These are phyloP conservation scores for Mylabris sibirica DNA, from an alignment of 2,888 invertebrate species.

Conservation along the genomic window DNA sequence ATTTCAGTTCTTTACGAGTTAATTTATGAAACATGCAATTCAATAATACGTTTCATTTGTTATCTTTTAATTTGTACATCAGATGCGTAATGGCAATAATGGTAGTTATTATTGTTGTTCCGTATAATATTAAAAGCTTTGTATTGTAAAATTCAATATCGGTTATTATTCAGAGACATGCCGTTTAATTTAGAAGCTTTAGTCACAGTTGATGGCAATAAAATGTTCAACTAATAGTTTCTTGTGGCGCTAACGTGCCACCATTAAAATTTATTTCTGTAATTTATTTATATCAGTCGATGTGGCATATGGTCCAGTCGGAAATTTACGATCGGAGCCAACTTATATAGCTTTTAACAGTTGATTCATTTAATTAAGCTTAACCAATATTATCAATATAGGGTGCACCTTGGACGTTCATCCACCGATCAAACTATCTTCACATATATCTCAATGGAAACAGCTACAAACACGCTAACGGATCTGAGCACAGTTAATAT, in stretches of 20 bases:
- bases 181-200: slow-evolving; percentile 37
- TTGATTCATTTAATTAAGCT: slow-evolving; percentile 27
- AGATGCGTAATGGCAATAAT: background rate
- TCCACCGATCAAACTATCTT: background rate
- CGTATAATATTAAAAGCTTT: background rate
- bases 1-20: background rate
- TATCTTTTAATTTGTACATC: background rate
- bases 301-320: slow-evolving; percentile 51
- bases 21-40: slow-evolving; percentile 19
- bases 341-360: slow-evolving; percentile 31
- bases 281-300: slow-evolving; percentile 52
- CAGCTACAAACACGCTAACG: too few relatives aligned
- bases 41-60: slow-evolving; percentile 11
- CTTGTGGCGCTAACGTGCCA: slow-evolving; percentile 50
- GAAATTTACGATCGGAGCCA: slow-evolving; percentile 28
- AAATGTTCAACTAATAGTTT: slow-evolving; percentile 51
- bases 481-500: too few relatives aligned
- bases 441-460: background rate
- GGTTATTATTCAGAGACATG: slow-evolving; percentile 31
- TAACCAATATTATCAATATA: slow-evolving; percentile 21
- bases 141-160: slow-evolving; percentile 19
- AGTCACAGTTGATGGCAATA: slow-evolving; percentile 52
- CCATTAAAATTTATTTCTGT: slow-evolving; percentile 55
- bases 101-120: background rate
- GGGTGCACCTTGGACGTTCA: background rate